Percentiles rank a stretch among this genome's conserved stretches.
phyloP scores from a whole-genome alignment of 2,888 invertebrate genomes.

The Baronia brevicornis region DNA sequence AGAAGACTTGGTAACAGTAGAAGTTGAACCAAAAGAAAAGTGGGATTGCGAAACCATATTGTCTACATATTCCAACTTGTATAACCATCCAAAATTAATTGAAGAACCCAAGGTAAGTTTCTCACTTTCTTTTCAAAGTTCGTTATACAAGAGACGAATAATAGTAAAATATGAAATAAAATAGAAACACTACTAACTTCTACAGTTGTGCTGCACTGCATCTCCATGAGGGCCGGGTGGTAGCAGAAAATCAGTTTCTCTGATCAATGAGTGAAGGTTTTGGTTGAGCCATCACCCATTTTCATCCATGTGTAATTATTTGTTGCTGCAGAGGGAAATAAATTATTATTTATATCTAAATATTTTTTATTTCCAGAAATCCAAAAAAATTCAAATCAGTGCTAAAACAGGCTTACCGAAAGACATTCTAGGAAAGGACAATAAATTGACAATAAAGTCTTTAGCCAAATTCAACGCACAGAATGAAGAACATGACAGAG shows the following conservation, averaged over 20 bases:
- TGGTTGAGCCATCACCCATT: too few relatives aligned
- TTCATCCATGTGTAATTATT: too few relatives aligned
- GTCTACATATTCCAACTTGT: conserved; percentile 91
- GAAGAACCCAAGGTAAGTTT: conserved; percentile 79
- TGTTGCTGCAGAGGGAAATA: too few relatives aligned
- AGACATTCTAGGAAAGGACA: conserved; percentile 77
- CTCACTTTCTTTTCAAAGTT: neutral
- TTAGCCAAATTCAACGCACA: conserved; percentile 78
- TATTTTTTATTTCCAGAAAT: conserved; percentile 41
- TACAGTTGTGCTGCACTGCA: neutral
- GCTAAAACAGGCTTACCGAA: conserved; percentile 84
- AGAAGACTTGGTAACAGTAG: conserved; percentile 76
- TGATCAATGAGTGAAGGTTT: too few relatives aligned
- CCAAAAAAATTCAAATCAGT: conserved; percentile 80
- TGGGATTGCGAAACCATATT: conserved; percentile 96
- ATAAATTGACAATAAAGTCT: conserved; percentile 81
- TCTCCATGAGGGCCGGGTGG: too few relatives aligned
- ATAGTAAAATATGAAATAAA: neutral
- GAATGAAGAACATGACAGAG: conserved; percentile 23
- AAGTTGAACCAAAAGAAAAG: conserved; percentile 78
- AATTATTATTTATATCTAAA: neutral
- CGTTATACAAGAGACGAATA: neutral
- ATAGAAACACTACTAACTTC: neutral
- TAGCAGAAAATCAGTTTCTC: too few relatives aligned
- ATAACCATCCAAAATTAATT: conserved; percentile 94